Base-by-base conservation (phyloP, 2,888 invertebrate genomes). In the Oscheius sp. region DNA sequence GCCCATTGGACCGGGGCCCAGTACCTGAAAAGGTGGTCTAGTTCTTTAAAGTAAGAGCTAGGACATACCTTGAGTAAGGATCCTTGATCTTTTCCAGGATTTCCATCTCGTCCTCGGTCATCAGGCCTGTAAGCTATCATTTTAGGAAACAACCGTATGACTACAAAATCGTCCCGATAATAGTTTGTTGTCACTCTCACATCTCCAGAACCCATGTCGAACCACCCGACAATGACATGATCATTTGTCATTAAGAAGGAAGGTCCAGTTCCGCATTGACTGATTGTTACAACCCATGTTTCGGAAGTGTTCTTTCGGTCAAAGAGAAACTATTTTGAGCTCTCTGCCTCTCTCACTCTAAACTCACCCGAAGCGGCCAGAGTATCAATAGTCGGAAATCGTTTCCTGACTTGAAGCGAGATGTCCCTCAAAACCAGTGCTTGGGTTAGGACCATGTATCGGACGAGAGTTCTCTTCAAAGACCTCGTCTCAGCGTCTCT, bases 31-130 rank as follows among this genome's bases (percentile, higher is more conserved):
- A 33, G 1, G 29, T 0, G 29, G 35, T n/a, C 48, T 35, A 11
- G 21, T 29, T 2, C 65, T 29, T 37, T 29, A n/a, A 50, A 10
- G 13, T 65, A 13, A 47, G 1, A 35, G 21, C 51, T 10, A 13
- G 79, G 21, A 21, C 42, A 42, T 3, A 42, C 42, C 42, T 42
- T 7, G 42, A 42, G 71, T 84, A 84, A 3, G 83, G 83, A 65
- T 87, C 87, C 51, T 84, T 84, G 48, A 86, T 83, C n/a, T 81
- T 76, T 37, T 81, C 84, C 33, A 84, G 71, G 53, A 82, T 80
- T 33, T 82, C 81, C 82, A 80, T 80, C 47, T 84, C 84, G 50
- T 84, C 84, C 13, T 81, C 79, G 7, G 82, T 82, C 79, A 84
- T 79, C 37, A 84, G 62, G 35, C 83, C 83, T 78, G 21, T 63